Conservation (phyloP, 2,888 invertebrate genomes). For the Trypoxylon attenuatum region DNA sequence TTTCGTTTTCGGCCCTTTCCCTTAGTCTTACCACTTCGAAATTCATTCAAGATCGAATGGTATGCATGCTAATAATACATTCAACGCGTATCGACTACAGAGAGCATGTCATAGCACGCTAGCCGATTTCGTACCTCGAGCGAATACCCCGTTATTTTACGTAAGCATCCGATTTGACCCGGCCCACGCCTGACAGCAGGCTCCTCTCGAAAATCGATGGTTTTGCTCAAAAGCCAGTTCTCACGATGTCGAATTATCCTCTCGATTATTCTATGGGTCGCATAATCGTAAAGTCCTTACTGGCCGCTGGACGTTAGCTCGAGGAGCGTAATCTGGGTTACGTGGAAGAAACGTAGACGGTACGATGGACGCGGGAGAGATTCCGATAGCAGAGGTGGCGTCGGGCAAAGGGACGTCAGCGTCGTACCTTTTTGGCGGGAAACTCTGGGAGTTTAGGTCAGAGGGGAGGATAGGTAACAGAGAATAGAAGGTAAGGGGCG, state of each 20-base stretch:
- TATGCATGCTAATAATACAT: too few relatives aligned
- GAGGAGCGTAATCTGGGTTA: background rate
- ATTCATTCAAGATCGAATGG: too few relatives aligned
- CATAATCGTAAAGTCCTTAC: too few relatives aligned
- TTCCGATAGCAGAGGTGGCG: slow-evolving; percentile 26
- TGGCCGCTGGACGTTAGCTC: background rate
- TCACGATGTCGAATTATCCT: too few relatives aligned
- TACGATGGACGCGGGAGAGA: background rate
- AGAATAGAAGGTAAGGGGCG: background rate
- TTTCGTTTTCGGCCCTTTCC: too few relatives aligned
- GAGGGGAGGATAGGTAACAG: slow-evolving; percentile 45
- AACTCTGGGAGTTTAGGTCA: slow-evolving; percentile 37
- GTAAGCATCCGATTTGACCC: background rate
- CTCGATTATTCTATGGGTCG: too few relatives aligned
- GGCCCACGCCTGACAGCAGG: background rate
- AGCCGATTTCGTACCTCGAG: slow-evolving; percentile 1
- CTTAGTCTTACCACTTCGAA: too few relatives aligned
- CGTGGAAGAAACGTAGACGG: background rate
- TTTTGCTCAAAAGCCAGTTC: too few relatives aligned
- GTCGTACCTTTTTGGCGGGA: slow-evolving; percentile 64
- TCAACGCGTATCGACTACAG: too few relatives aligned
- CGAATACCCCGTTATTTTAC: background rate
- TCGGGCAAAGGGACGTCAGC: slow-evolving; percentile 32
- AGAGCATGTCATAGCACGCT: background rate
- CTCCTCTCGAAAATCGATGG: background rate